Evolutionary conservation across 1,140 invertebrate species (phyloP), one percentile per base, ranked within the genome.

Genomic region (Zophobas morio): DNA sequence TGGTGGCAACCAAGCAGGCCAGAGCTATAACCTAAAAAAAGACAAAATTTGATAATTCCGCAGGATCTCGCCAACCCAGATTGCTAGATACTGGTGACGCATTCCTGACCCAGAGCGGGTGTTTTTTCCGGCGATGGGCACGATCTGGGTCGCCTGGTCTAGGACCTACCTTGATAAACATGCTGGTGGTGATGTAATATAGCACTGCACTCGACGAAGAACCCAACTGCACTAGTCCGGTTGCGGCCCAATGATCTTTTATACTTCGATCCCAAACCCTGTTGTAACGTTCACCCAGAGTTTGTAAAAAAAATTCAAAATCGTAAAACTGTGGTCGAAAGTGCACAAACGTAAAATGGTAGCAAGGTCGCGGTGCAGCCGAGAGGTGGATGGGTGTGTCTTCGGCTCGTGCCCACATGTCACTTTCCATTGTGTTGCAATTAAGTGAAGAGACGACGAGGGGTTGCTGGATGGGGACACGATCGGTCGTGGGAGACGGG

Each of bases 1-100:
- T 74, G 34, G 74, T 73, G 33, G 77, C 79, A 35, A 80, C 77
- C 1, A 80, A 66, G 8, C 74, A 63, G 46, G 79, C 70, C 20
- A 80, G 60, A 40, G 77, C 77, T 35, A 80, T 49, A 63, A 80
- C 70, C 79, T 80, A 70, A 32, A 75, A 74, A 60, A 47, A 20
- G 63, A 72, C n/a, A 47, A 39, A 32, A n/a, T 37, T 46, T 32
- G 36, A 20, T 2, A n/a, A 34, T 70, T n/a, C n/a, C n/a, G 20
- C 20, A 20, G 20, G 20, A 20, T 20, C 20, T 20, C 20, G 20
- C 20, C 20, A 20, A 20, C 20, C 20, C 20, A 20, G 20, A 20
- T 20, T 20, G 20, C 20, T 20, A 20, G 20, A 20, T 20, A 20
- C 20, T 20, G 20, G 20, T 20, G 20, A 20, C 20, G 39, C 4